Evolutionary conservation across 1,140 invertebrate species (phyloP).

Genomic region (Leptopilina clavipes): DNA sequence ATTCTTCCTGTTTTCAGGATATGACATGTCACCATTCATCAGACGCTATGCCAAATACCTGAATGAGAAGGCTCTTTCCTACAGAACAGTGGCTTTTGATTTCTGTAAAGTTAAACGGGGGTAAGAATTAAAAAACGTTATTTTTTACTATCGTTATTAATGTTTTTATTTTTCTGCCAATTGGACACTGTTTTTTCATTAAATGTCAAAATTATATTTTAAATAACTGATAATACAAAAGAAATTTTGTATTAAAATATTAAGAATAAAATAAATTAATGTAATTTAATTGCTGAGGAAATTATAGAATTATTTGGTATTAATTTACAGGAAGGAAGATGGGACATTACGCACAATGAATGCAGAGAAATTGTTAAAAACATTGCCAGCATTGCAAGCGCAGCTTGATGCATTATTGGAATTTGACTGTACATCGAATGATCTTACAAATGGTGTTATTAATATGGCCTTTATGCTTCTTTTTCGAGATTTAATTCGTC

Average conservation of each 20-base stretch:
- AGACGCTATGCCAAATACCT: conserved; percentile 98
- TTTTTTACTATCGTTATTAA: too few relatives aligned
- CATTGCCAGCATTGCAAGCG: conserved; percentile 94
- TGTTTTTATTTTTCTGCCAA: too few relatives aligned
- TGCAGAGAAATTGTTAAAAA: conserved; percentile 97
- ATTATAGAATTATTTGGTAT: conserved; percentile 28
- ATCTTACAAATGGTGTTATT: conserved; percentile 98
- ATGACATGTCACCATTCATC: conserved; percentile 99
- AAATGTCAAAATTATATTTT: too few relatives aligned
- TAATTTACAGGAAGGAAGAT: conserved; percentile 91
- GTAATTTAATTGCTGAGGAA: too few relatives aligned
- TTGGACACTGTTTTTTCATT: too few relatives aligned
- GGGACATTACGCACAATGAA: conserved; percentile 97
- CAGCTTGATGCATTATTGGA: conserved; percentile 97
- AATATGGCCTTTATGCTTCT: conserved; percentile 99
- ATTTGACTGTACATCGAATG: conserved; percentile 97
- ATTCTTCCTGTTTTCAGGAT: conserved; percentile 80
- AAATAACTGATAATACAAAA: too few relatives aligned
- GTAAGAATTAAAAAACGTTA: conserved; percentile 76
- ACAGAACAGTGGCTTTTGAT: conserved; percentile 98
- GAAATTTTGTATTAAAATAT: too few relatives aligned
- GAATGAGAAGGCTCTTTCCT: conserved; percentile 98
- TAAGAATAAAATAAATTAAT: too few relatives aligned
- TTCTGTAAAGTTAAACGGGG: conserved; percentile 99
- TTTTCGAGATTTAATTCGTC: conserved; percentile 97